Percentiles rank a stretch among this genome's conserved stretches.
These are phyloP conservation scores for Calephelis nemesis DNA, from an alignment of 1,140 invertebrate species.

Conservation along the genomic window DNA sequence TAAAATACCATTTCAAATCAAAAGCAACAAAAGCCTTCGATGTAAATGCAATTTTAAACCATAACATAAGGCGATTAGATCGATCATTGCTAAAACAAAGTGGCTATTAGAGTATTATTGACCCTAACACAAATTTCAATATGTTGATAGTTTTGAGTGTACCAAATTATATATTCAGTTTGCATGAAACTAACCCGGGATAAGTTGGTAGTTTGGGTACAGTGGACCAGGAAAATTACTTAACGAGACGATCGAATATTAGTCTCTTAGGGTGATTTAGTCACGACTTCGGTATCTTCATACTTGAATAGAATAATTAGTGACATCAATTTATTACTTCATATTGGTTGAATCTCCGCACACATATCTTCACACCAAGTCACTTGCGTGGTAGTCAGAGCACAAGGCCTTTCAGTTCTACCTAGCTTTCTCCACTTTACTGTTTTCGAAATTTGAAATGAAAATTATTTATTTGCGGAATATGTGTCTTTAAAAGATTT, in stretches of 20 bases:
- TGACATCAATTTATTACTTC: too few relatives aligned
- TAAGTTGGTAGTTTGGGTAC: constrained; percentile 32
- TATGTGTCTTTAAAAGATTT: too few relatives aligned
- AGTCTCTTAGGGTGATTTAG: background rate
- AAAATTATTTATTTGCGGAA: too few relatives aligned
- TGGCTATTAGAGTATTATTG: background rate
- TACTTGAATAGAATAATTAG: too few relatives aligned
- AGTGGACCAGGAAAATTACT: constrained; percentile 30
- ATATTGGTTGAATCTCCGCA: too few relatives aligned
- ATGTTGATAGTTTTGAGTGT: constrained; percentile 39
- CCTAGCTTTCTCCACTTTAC: too few relatives aligned
- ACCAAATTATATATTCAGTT: constrained; percentile 37
- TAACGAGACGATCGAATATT: constrained; percentile 14
- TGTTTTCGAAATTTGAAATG: too few relatives aligned
- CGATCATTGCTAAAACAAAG: background rate
- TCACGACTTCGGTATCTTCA: too few relatives aligned
- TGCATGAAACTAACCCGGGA: constrained; percentile 33
- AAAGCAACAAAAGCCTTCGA: background rate
- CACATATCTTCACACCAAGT: too few relatives aligned
- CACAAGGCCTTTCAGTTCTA: too few relatives aligned
- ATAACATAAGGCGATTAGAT: background rate
- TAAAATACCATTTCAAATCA: constrained; percentile 16
- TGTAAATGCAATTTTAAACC: background rate
- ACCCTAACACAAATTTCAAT: constrained; percentile 32
- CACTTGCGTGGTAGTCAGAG: too few relatives aligned